Percentiles rank a stretch among this genome's conserved stretches.
Evolutionary conservation across 2,113 vertebrate genomes (phyloP).

Genomic region (Lagopus leucura): DNA sequence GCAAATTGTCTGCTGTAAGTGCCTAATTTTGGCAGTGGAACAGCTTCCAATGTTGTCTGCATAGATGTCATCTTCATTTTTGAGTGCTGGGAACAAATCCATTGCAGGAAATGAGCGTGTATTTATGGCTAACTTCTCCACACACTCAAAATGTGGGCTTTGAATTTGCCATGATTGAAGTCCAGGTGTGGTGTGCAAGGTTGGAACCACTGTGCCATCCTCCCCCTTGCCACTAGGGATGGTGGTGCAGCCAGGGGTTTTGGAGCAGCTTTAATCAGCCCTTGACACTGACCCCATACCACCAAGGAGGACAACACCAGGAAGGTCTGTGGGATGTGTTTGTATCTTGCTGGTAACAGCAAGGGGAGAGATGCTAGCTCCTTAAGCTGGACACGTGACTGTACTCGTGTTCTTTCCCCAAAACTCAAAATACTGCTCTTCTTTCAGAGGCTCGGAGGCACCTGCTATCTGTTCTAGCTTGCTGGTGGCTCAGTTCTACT

Average conservation of each 20-base stretch:
- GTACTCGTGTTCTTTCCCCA: rapidly evolving
- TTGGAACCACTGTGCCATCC: too few relatives aligned
- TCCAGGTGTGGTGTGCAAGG: background rate
- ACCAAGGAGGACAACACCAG: rapidly evolving
- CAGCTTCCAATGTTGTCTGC: background rate
- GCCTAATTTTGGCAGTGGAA: background rate
- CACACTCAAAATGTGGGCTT: background rate
- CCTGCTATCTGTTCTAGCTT: background rate
- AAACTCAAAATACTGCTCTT: background rate
- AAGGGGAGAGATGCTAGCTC: rapidly evolving
- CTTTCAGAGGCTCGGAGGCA: background rate
- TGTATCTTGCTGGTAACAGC: background rate
- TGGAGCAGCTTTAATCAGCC: too few relatives aligned
- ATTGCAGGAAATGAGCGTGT: rapidly evolving
- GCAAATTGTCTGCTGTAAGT: background rate
- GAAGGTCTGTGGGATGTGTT: background rate
- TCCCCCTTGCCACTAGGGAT: rapidly evolving
- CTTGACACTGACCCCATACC: background rate
- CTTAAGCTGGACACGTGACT: rapidly evolving
- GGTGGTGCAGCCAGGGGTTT: background rate
- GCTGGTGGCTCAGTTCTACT: background rate
- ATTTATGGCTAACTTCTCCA: background rate
- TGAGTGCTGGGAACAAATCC: background rate
- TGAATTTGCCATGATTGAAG: background rate
- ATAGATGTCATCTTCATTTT: background rate